These are phyloP conservation scores for Drosophila simulans DNA, from an alignment of 1,140 invertebrate genomes.

Conservation along the genomic window DNA sequence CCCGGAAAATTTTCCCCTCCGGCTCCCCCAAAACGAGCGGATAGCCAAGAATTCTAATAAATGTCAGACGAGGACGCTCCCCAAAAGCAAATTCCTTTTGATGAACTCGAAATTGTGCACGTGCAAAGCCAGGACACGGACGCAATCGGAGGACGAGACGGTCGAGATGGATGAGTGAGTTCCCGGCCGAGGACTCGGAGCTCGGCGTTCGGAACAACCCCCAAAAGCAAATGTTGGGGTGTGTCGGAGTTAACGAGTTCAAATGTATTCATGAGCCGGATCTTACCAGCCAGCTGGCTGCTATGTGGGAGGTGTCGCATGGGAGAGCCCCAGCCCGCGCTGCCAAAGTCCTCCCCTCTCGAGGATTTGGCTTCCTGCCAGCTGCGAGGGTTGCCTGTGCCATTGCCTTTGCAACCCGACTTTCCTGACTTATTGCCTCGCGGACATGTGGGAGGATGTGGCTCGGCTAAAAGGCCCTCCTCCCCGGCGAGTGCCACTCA, in stretches of 20 bases:
- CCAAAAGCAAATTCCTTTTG: conserved; percentile 77
- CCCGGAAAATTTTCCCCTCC: neutral
- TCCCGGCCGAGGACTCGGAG: conserved; percentile 14
- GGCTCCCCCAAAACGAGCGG: conserved; percentile 2
- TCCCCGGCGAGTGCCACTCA: conserved; percentile 59
- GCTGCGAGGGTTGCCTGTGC: conserved; percentile 41
- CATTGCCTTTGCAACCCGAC: neutral
- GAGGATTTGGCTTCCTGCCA: conserved; percentile 65
- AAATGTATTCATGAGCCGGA: conserved; percentile 83
- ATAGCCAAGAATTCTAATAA: conserved; percentile 76
- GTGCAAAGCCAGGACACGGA: conserved; percentile 63
- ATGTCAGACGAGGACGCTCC: conserved; percentile 61
- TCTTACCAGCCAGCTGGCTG: conserved; percentile 63
- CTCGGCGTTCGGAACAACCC: conserved; percentile 45
- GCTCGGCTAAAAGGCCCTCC: conserved; percentile 6
- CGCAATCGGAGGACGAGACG: neutral
- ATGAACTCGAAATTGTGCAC: conserved; percentile 81
- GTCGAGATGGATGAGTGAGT: conserved; percentile 30
- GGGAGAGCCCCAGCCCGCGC: conserved; percentile 25
- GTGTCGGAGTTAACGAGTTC: conserved; percentile 80
- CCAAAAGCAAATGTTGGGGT: conserved; percentile 54
- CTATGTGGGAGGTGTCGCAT: conserved; percentile 41
- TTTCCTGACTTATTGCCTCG: conserved; percentile 70
- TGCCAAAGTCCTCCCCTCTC: neutral
- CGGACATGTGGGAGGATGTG: conserved; percentile 27